A percentile compares a stretch with the other conserved stretches of the same genome.
Conservation (phyloP, 2,797 vertebrate genomes). For the Anomalospiza imberbis region DNA sequence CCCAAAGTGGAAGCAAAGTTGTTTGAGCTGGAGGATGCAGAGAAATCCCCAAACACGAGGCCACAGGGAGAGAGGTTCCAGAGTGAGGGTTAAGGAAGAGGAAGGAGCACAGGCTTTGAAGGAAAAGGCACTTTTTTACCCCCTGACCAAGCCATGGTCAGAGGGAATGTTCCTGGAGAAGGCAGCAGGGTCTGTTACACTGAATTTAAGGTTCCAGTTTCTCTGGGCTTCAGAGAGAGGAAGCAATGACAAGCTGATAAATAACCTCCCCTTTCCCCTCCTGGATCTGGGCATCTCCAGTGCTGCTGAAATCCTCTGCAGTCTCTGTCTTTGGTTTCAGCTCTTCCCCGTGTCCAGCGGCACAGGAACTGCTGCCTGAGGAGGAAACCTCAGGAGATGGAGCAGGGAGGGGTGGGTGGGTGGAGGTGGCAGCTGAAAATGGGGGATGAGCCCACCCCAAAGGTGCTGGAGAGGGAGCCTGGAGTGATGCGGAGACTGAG, state of each 20-base stretch:
- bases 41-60: neutral
- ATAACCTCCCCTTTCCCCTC: neutral
- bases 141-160: neutral
- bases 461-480: neutral
- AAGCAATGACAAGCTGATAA: neutral
- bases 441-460: neutral
- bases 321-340: neutral
- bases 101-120: neutral
- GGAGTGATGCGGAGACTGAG: rapidly evolving
- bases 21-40: neutral
- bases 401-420: neutral
- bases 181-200: neutral
- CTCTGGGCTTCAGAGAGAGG: neutral
- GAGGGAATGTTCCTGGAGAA: neutral
- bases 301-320: neutral
- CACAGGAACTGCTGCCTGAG: neutral
- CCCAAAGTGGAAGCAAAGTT: neutral
- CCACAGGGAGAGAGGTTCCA: neutral
- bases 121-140: neutral
- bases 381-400: neutral
- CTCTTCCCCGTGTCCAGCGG: rapidly evolving
- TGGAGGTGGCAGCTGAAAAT: neutral
- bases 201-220: neutral
- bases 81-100: neutral
- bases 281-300: neutral